Conservation (phyloP, 1,140 invertebrate species). For the Apis mellifera region Amel_HAv3.1 CM009936.2:5908501-5909000, state of each 20-base stretch:
- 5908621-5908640: slow-evolving; percentile 27
- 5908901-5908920: slow-evolving; percentile 1
- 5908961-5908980: too few species aligned
- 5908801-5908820: slow-evolving; percentile 63
- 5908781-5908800: slow-evolving; percentile 67
- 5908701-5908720: slow-evolving; percentile 71
- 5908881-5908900: slow-evolving; percentile 17
- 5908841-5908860: slow-evolving; percentile 23
- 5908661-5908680: slow-evolving; percentile 57
- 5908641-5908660: slow-evolving; percentile 54
- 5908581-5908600: slow-evolving; percentile 7
- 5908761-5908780: slow-evolving; percentile 75
- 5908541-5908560: slow-evolving; percentile 25
- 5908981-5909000: background rate
- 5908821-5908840: slow-evolving; percentile 10
- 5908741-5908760: slow-evolving; percentile 69
- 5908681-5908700: slow-evolving; percentile 76
- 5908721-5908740: slow-evolving; percentile 68
- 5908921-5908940: background rate
- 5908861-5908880: slow-evolving; percentile 57
- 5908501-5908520: too few species aligned
- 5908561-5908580: slow-evolving; percentile 43
- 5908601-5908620: background rate
- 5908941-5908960: too few species aligned
- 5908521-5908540: slow-evolving; percentile 19